Percentiles rank a stretch among this genome's conserved stretches.
phyloP scores from a whole-genome alignment of 2,888 invertebrate species.

The Nowickia ferox region DNA sequence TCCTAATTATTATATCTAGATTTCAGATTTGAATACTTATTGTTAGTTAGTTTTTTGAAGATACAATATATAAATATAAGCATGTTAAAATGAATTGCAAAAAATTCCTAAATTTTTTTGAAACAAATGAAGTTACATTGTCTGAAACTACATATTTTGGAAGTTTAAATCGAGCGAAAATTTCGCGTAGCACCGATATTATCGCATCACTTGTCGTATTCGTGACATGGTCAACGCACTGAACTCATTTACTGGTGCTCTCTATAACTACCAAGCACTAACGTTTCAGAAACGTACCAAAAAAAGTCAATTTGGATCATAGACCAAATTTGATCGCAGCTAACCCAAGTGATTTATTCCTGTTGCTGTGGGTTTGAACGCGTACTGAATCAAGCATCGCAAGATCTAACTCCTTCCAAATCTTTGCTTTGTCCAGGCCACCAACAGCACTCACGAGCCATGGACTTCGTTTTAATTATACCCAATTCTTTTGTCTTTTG shows the following conservation, averaged over 20 bases:
- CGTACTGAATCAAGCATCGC: not conserved
- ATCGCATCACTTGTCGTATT: not conserved
- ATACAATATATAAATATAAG: too few species aligned
- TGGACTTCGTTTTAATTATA: not conserved
- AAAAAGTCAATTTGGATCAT: not conserved
- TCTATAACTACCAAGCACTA: not conserved
- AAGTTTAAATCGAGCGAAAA: not conserved
- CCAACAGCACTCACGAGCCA: not conserved
- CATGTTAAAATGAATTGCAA: too few species aligned
- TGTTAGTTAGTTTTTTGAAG: too few species aligned
- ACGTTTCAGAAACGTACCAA: not conserved
- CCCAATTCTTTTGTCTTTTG: not conserved
- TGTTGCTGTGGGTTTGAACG: not conserved
- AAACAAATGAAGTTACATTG: too few species aligned
- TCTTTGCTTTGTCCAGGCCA: not conserved
- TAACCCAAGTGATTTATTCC: not conserved
- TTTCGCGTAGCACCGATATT: not conserved
- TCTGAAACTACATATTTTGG: too few species aligned
- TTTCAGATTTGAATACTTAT: too few species aligned
- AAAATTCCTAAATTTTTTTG: too few species aligned
- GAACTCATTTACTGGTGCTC: not conserved
- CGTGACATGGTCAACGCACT: not conserved
- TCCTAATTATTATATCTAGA: too few species aligned
- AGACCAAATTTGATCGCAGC: not conserved
- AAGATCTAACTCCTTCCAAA: not conserved